Evolutionary conservation across 2,113 vertebrate genomes (phyloP), one percentile per base, ranked within the genome.

Genomic region (Cisticola juncidis): DNA sequence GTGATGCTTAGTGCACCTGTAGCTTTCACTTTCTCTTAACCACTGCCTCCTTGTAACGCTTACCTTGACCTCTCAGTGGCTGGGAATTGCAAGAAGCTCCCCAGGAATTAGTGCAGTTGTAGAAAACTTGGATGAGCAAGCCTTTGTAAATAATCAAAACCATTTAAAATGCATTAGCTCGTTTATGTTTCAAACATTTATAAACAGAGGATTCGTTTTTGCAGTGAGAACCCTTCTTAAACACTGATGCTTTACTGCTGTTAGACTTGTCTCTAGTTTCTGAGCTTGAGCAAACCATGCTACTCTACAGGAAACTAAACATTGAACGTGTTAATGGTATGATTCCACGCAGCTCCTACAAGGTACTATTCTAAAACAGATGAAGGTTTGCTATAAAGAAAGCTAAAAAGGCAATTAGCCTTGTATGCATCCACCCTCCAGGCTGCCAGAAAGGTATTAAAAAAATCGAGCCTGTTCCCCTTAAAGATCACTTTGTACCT

Each of bases 11-110:
- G 38, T 84, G 57, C 26, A 42, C 9, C 42, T 21, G 5, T 22
- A 45, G 23, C 19, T 81, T 77, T 86, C 90, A 20, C 12, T 35
- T 47, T 80, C 38, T 78, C 40, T 47, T 47, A 38, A 33, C 4
- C 29, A 60, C 36, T 21, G 11, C 11, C 4, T 73, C 29, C 12
- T 5, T 45, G 7, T 15, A 74, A 5, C 35, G 47, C 65, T 62
- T 65, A 33, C 25, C n/a, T 45, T 2, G 1, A 35, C 6, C 3
- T 47, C 38, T 78, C 47, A 1, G 0, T 29, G 48, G 36, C 47
- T 31, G 31, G 35, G 26, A 86, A 62, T 12, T 54, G 23, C 15
- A 44, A 48, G 31, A 83, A 86, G 33, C 10, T 64, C 45, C 31
- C 44, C 25, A 5, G 36, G 40, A 84, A 66, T 58, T 3, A 60